Evolutionary conservation across 2,888 invertebrate species (phyloP).

Genomic region (Hyposoter dolosus): DNA sequence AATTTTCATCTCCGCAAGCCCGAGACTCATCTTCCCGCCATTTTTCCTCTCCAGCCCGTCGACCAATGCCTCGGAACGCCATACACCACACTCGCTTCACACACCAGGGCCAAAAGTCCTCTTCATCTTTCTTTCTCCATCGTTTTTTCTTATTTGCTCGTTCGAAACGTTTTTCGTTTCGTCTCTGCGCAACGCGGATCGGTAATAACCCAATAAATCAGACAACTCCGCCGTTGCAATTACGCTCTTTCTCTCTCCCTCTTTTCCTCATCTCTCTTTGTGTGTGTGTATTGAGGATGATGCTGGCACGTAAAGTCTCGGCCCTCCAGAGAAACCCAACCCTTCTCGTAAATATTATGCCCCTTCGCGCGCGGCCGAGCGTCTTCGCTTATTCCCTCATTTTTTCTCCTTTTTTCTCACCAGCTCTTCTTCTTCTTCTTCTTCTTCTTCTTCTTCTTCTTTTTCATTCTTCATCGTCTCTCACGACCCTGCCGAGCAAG

Average conservation of each 20-base stretch:
- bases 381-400: conserved; percentile 36
- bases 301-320: conserved; percentile 57
- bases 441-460: conserved; percentile 58
- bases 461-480: conserved; percentile 47
- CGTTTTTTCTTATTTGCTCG: conserved; percentile 40
- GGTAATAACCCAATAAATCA: conserved; percentile 84
- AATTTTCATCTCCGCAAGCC: neutral
- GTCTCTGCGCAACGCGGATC: conserved; percentile 76
- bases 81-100: conserved; percentile 41
- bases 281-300: conserved; percentile 34
- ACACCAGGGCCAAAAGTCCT: conserved; percentile 32
- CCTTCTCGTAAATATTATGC: conserved; percentile 83
- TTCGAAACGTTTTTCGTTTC: conserved; percentile 34
- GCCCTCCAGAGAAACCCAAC: conserved; percentile 77
- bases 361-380: conserved; percentile 69
- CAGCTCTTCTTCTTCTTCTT: conserved; percentile 64
- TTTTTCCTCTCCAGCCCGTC: neutral
- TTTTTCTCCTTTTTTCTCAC: conserved; percentile 47
- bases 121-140: conserved; percentile 40
- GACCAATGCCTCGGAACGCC: neutral
- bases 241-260: conserved; percentile 71
- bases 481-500: conserved; percentile 52
- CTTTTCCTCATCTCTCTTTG: conserved; percentile 59
- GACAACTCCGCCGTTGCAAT: conserved; percentile 82
- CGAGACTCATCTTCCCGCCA: neutral